These are phyloP conservation scores for Drosophila saltans DNA, from an alignment of 1,140 invertebrate genomes.

Conservation along the genomic window DNA sequence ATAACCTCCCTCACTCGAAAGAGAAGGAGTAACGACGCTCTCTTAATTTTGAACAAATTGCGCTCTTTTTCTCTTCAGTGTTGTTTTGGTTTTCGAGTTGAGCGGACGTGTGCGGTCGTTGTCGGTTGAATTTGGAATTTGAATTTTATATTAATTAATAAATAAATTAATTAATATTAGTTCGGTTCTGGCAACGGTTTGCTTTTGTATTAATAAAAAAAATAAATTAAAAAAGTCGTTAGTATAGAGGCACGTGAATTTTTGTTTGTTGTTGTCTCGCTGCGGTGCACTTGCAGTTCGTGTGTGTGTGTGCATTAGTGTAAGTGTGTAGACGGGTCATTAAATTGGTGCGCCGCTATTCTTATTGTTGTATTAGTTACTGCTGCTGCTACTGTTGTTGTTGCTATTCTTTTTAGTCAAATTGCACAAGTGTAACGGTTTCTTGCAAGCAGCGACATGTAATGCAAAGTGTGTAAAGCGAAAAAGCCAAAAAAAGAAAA, in stretches of 20 bases:
- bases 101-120: no score
- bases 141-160: no score
- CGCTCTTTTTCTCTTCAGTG: no score
- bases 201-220: no score
- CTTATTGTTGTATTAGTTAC: conserved; percentile 14
- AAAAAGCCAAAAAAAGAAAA: conserved; percentile 51
- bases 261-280: conserved; percentile 58
- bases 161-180: no score
- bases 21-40: no score
- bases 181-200: no score
- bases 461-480: conserved; percentile 49
- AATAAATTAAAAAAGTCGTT: background rate
- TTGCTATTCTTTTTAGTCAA: conserved; percentile 64
- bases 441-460: conserved; percentile 52
- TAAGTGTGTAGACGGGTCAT: conserved; percentile 63
- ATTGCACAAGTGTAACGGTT: conserved; percentile 80
- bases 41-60: no score
- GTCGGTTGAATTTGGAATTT: no score
- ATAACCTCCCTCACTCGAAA: no score
- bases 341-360: conserved; percentile 39
- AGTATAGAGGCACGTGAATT: conserved; percentile 56
- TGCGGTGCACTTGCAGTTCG: conserved; percentile 52
- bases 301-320: conserved; percentile 41
- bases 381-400: conserved; percentile 28
- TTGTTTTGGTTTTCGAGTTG: no score